Evolutionary conservation across 92 coral and sea anemone species (phyloP).

Genomic region (Phenganax subtilis): DNA sequence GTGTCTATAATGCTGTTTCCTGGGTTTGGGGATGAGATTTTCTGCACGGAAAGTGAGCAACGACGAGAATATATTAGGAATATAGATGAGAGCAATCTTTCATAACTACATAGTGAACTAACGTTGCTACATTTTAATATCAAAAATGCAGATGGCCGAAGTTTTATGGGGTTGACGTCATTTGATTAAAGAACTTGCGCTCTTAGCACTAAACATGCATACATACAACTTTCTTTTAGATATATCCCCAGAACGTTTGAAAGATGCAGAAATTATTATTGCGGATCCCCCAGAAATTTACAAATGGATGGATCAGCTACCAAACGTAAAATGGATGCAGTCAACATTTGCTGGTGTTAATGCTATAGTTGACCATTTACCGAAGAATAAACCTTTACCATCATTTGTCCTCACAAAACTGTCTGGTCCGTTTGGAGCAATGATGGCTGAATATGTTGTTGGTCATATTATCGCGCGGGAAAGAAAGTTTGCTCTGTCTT

Average conservation of each 20-base stretch:
- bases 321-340: conserved; percentile 86
- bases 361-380: conserved; percentile 39
- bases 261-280: conserved; percentile 66
- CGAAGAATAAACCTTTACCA: conserved; percentile 42
- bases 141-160: no score
- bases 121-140: no score
- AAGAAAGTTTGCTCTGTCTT: conserved; percentile 51
- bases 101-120: no score
- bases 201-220: no score
- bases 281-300: conserved; percentile 53
- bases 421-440: conserved; percentile 72
- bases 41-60: no score
- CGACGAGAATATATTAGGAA: no score
- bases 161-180: no score
- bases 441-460: conserved; percentile 73
- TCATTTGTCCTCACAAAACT: conserved; percentile 62
- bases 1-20: no score
- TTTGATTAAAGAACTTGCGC: no score
- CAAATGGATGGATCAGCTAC: conserved; percentile 49
- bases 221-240: background rate
- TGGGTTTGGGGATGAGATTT: no score
- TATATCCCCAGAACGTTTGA: conserved; percentile 41
- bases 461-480: conserved; percentile 78
- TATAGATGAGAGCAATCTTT: no score
- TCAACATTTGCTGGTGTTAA: conserved; percentile 81